Conservation (phyloP, 1,140 invertebrate genomes). For the Rhagoletis zephyria region DNA sequence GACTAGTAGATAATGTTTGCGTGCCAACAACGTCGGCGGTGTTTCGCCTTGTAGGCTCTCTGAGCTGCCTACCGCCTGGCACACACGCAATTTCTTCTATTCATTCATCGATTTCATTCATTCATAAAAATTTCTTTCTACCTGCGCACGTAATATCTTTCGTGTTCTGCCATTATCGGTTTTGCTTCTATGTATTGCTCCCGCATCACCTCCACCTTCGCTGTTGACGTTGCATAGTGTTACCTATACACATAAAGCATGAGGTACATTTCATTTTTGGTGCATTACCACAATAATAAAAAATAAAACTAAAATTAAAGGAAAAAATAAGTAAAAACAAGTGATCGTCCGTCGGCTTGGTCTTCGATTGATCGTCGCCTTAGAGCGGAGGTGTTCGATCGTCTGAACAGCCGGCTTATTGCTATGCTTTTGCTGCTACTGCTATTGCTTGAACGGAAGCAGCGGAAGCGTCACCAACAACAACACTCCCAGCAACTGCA, state of each 20-base stretch:
- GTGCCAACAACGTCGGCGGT: constrained; percentile 14
- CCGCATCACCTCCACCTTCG: neutral
- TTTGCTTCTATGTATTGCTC: neutral
- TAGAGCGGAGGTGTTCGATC: constrained; percentile 37
- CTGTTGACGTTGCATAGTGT: neutral
- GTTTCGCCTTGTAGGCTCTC: neutral
- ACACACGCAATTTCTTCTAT: constrained; percentile 68
- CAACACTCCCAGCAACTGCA: neutral
- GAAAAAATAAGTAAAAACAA: too few species aligned
- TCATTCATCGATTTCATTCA: constrained; percentile 72
- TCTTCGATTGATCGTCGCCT: constrained; percentile 31
- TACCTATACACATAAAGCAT: neutral
- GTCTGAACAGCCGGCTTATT: neutral
- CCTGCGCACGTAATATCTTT: constrained; percentile 60
- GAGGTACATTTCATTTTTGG: neutral
- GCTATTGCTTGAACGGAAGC: constrained; percentile 64
- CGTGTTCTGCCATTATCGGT: constrained; percentile 21
- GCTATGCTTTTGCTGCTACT: neutral
- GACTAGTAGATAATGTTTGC: neutral
- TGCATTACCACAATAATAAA: neutral
- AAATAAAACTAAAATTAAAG: too few species aligned
- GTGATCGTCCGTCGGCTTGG: neutral
- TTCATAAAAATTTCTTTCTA: constrained; percentile 60
- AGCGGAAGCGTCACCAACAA: constrained; percentile 65
- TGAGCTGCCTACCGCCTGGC: neutral